Percentiles rank a stretch among this genome's conserved stretches.
phyloP scores from a whole-genome alignment of 1,140 invertebrate species.

The Nebria ingens region DNA sequence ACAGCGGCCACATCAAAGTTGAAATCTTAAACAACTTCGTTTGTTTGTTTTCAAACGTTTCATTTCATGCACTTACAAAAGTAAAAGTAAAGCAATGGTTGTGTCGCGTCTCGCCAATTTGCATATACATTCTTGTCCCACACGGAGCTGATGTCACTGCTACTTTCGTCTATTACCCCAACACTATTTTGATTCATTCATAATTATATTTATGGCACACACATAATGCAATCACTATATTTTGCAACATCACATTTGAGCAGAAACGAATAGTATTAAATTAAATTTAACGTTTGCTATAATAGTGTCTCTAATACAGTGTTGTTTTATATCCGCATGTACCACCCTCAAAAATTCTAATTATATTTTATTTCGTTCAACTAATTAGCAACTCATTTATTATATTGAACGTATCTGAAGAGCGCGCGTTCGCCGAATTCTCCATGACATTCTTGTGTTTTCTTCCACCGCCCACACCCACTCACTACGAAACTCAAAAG shows the following conservation, averaged over 20 bases:
- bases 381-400: constrained; percentile 8
- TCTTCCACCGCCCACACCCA: neutral
- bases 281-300: no score
- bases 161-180: neutral
- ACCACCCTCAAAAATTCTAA: no score
- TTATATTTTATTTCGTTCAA: neutral
- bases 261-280: no score
- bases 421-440: neutral
- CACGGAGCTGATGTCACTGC: neutral
- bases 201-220: neutral
- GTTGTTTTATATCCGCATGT: no score
- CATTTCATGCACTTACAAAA: no score
- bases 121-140: neutral
- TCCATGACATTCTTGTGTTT: neutral
- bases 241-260: no score
- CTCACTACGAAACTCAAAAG: neutral
- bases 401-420: neutral
- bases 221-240: no score
- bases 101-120: neutral
- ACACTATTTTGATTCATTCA: neutral
- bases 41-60: neutral
- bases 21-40: neutral
- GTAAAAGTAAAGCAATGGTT: neutral
- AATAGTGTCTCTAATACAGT: no score
- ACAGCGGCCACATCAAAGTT: neutral